Evolutionary conservation across 1,140 invertebrate genomes (phyloP).

Genomic region (Akabosia matsudoensis): DNA sequence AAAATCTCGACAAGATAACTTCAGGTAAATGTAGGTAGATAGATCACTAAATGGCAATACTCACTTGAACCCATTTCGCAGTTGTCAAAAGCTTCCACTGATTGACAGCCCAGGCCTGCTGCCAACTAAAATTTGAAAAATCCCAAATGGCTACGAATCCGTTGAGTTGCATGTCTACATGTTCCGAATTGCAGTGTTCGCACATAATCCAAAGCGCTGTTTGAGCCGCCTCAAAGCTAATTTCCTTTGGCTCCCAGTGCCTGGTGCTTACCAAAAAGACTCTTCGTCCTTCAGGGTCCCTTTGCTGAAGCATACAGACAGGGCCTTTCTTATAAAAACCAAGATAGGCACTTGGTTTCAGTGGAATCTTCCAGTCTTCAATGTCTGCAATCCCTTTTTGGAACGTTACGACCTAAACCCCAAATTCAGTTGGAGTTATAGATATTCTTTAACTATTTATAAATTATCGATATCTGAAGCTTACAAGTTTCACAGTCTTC

Average conservation of each 20-base stretch:
- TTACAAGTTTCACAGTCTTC: background rate
- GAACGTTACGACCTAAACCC: background rate
- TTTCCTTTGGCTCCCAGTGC: background rate
- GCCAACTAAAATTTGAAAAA: background rate
- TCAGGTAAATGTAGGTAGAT: background rate
- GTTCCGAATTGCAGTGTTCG: background rate
- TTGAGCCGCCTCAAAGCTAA: background rate
- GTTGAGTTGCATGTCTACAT: background rate
- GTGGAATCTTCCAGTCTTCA: background rate
- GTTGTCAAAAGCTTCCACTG: background rate
- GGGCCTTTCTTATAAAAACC: background rate
- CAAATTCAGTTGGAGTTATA: background rate
- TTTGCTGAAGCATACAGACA: background rate
- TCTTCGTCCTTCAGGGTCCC: background rate
- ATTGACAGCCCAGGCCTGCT: background rate
- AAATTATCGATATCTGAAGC: background rate
- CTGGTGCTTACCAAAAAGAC: background rate
- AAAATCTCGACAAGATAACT: background rate
- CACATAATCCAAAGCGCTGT: background rate
- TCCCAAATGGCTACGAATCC: background rate
- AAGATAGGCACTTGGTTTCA: background rate
- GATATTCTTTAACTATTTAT: background rate
- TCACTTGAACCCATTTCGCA: background rate
- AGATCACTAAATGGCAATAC: background rate
- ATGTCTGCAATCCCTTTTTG: background rate